Base-by-base conservation (phyloP, 2,113 vertebrate genomes). In the Neopipo cinnamomea region DNA sequence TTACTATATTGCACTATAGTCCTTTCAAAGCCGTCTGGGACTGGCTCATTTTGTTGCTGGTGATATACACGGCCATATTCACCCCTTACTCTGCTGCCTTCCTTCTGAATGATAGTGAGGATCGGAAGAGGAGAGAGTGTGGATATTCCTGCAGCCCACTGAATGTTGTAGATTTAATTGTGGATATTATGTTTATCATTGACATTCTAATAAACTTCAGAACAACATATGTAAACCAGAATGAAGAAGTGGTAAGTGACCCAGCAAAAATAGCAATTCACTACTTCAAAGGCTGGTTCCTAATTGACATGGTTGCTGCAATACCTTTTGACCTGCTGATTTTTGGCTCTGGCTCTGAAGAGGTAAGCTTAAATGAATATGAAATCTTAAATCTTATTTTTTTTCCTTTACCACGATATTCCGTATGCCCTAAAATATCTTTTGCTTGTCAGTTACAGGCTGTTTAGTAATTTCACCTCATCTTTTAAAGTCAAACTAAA, bases 281-380 rank as follows among this genome's bases (percentile, higher is more conserved):
- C 98, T 99, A 99, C 97, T 99, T 99, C 98, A 99, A 99, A 98
- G 99, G 99, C 98, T 99, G 99, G 99, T 99, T 99, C 98, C 99
- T 99, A 96, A 99, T 99, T 97, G 99, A 99, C 98, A 99, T 99
- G 99, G 99, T 99, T 89, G 99, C 99, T n/a, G 99, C 99, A 78
- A 99, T 99, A 96, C 99, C 99, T 73, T 99, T 99, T 96, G 99
- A 99, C 98, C 99, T 99, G 94, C 99, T 99, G 88, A 99, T 99
- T 97, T 99, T 99, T 97, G 99, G 99, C 97, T 99, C 99, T 85
- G 99, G 99, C 95, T 99, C 99, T 78, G 99, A 99, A 97, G 99
- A 99, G 98, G 99, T 99, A 98, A 98, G 99, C 95, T 56, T 84
- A 88, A 85, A 79, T 56, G 7, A 75, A 39, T 85, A 81, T 3